phyloP scores from a whole-genome alignment of 2,797 vertebrate species.

The Bufotes viridis region DNA sequence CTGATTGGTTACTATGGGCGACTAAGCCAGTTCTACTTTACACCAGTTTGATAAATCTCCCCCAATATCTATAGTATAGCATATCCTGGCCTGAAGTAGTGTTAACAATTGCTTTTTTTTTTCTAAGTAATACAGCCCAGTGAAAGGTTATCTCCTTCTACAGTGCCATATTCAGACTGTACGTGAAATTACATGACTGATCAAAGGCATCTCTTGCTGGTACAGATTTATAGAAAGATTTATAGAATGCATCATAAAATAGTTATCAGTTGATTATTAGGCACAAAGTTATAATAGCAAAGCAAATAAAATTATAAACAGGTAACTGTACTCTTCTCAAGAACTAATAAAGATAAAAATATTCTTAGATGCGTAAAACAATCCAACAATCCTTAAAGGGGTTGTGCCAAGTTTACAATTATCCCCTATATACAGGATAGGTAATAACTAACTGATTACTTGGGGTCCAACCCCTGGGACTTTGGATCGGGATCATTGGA shows the following conservation, averaged over 20 bases:
- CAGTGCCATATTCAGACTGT: constrained; percentile 76
- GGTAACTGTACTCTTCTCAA: no score
- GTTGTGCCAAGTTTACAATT: no score
- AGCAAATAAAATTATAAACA: background rate
- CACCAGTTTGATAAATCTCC: no score
- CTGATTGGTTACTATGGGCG: no score
- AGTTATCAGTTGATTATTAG: background rate
- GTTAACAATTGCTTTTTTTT: background rate
- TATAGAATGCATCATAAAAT: background rate
- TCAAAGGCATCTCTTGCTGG: constrained; percentile 83
- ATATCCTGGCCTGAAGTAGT: background rate
- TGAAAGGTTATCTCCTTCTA: constrained; percentile 82
- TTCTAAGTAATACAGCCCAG: constrained; percentile 66
- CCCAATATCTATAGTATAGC: background rate
- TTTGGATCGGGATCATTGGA: no score
- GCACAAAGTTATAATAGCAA: background rate
- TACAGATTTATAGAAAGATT: constrained; percentile 64
- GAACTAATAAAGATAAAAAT: no score
- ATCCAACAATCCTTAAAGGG: no score
- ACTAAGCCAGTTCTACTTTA: no score
- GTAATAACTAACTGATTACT: no score
- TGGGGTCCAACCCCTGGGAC: no score
- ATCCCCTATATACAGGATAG: no score
- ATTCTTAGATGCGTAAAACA: no score
- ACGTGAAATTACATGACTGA: constrained; percentile 78